A percentile compares a stretch with the other conserved stretches of the same genome.
phyloP scores from a whole-genome alignment of 1,140 invertebrate species.

The Trachymyrmex cornetzi region DNA sequence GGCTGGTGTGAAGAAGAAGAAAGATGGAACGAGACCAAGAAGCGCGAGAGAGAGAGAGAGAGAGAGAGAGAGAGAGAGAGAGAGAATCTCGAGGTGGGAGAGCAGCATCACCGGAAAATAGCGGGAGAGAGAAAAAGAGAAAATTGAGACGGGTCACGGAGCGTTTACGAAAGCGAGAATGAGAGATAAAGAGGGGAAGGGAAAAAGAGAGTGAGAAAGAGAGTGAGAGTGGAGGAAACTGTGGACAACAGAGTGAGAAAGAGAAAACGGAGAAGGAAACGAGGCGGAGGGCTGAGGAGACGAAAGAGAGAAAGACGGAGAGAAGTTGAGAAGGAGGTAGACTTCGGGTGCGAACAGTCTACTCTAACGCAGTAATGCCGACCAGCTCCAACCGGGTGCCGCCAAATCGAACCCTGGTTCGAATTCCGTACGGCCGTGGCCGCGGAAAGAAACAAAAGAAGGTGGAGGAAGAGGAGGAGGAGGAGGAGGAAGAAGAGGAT shows the following conservation, averaged over 20 bases:
- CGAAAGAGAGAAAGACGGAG: conserved; percentile 32
- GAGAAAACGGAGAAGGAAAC: conserved; percentile 39
- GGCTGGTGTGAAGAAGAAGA: conserved; percentile 36
- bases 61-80: not conserved
- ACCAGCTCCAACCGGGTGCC: conserved; percentile 80
- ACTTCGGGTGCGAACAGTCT: conserved; percentile 75
- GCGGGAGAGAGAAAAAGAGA: conserved; percentile 57
- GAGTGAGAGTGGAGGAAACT: conserved; percentile 43
- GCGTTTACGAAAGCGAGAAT: conserved; percentile 71
- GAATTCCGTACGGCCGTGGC: conserved; percentile 74
- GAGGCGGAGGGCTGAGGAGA: not conserved
- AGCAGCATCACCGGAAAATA: conserved; percentile 4
- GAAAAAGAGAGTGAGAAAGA: conserved; percentile 56
- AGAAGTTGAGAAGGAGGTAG: conserved; percentile 53
- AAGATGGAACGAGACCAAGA: not conserved
- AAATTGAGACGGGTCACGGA: conserved; percentile 39
- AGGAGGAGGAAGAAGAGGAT: not conserved
- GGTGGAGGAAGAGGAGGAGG: conserved; percentile 25
- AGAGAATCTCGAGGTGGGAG: conserved; percentile 2
- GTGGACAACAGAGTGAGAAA: conserved; percentile 44
- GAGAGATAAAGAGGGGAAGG: conserved; percentile 38
- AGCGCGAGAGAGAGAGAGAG: not conserved
- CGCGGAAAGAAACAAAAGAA: conserved; percentile 43
- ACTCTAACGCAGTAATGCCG: conserved; percentile 83
- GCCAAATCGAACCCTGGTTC: conserved; percentile 78